Evolutionary conservation across 2,797 vertebrate species (phyloP), one percentile per base, ranked within the genome.

Genomic region (Sebastes trivittatus): DNA sequence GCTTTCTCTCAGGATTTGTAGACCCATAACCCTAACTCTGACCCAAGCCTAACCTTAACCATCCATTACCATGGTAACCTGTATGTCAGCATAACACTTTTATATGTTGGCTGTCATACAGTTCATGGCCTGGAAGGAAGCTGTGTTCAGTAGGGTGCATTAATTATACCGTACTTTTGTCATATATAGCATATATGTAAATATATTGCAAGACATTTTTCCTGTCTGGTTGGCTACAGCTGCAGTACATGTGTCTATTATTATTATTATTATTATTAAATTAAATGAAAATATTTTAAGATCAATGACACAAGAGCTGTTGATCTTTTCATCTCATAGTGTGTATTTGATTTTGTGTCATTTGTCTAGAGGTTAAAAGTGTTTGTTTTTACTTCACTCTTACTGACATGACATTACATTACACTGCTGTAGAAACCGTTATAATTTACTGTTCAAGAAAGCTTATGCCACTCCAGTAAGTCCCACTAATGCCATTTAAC

Each of bases 401-500:
- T 64, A 58, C 68, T 52, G 55, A 54, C 67, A 56, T 61, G 32
- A 64, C 68, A 77, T 75, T 38, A 64, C 68, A 77, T 75, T 38
- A 56, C 32, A 61, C 49, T 23, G 13, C 34, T 60, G 52, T 25
- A 82, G 60, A 82, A 83, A 82, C 27, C 55, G 63, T 88, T 65
- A 49, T 77, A 86, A 89, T 91, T 78, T 78, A 82, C 65, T 68
- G 76, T 72, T 87, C 38, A 58, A 63, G 67, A 82, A 83, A 75
- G 82, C 83, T 81, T 78, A 79, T 32, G 42, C 61, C 56, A 62
- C 42, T 81, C 81, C 66, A 84, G 66, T 86, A 87, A 88, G 75
- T 85, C 86, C 77, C 77, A 42, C 76, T 90, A 91, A 92, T 91
- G 85, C 84, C 67, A 68, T 92, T 91, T 94, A 88, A 91, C 89